Evolutionary conservation across 2,888 invertebrate species (phyloP), one percentile per base, ranked within the genome.

Genomic region (Cephalotes varians): DNA sequence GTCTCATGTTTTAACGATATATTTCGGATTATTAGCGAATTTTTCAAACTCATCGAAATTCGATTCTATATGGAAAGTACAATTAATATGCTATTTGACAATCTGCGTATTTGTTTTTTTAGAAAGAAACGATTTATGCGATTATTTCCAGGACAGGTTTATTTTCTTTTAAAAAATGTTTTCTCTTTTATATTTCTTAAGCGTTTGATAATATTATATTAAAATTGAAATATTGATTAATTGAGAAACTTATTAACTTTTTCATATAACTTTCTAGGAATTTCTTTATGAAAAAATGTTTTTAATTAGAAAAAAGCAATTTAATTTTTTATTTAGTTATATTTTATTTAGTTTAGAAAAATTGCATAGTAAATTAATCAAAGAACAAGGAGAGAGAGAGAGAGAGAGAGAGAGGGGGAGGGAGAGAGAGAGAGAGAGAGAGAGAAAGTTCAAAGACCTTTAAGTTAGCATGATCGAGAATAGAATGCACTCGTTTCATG

Each of bases 401-500:
- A 51, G 51, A 21, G 21, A 49, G 25, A 25, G 18, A 64, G 25
- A 7, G 28, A 44, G 62, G 6, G 28, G 28, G 28, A 56, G 28
- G 5, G 12, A 54, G 25, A 54, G 25, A 25, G 12, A 28, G 54
- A 56, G 54, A 28, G 54, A 56, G 54, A 44, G 9, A 64, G 9
- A 9, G 28, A 44, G 62, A 37, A 15, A 25, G 77, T 71, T 71
- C 71, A 77, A 77, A 44, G 56, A 71, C 44, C 72, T 28, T 18
- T 58, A 44, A 71, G 80, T 81, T 56, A 58, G 62, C 25, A 44
- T 81, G 34, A 5, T 62, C 10, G 37, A 64, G 51, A 80, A 69
- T 54, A 73, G 73, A 82, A 82, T 76, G 47, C 47, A 76, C 40
- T 69, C 21, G 44, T 74, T 73, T 9, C 12, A 10, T 2, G 28